These are phyloP conservation scores for Lochmaea capreae DNA, from an alignment of 2,888 invertebrate genomes.

Conservation along the genomic window DNA sequence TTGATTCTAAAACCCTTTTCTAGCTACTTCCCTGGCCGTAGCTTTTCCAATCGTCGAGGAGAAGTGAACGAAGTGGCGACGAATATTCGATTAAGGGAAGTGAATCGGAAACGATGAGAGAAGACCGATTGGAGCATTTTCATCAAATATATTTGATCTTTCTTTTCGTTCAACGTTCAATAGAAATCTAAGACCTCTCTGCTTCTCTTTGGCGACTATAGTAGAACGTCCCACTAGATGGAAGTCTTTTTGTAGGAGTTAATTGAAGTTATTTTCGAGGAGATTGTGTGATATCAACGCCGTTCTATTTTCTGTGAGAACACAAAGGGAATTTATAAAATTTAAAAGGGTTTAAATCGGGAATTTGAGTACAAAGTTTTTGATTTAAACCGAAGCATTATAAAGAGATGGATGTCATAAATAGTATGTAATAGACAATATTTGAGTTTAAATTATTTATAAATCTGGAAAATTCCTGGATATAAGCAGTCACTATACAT, in stretches of 20 bases:
- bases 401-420: background rate
- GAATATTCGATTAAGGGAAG: conserved; percentile 62
- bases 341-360: background rate
- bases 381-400: background rate
- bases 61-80: conserved; percentile 57
- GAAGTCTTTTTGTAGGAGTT: conserved; percentile 39
- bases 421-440: no score
- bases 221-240: conserved; percentile 16
- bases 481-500: no score
- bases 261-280: conserved; percentile 40
- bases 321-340: conserved; percentile 19
- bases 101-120: conserved; percentile 61
- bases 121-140: conserved; percentile 58
- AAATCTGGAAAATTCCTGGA: no score
- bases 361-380: background rate
- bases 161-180: conserved; percentile 37
- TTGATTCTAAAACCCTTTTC: background rate
- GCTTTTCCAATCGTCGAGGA: conserved; percentile 19
- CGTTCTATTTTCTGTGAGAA: background rate
- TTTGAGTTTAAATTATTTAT: no score
- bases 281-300: conserved; percentile 19
- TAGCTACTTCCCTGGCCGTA: background rate
- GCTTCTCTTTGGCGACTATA: conserved; percentile 27
- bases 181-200: conserved; percentile 40
- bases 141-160: conserved; percentile 61